Conservation (phyloP, 2,888 invertebrate species). For the Orchestes rusci region DNA sequence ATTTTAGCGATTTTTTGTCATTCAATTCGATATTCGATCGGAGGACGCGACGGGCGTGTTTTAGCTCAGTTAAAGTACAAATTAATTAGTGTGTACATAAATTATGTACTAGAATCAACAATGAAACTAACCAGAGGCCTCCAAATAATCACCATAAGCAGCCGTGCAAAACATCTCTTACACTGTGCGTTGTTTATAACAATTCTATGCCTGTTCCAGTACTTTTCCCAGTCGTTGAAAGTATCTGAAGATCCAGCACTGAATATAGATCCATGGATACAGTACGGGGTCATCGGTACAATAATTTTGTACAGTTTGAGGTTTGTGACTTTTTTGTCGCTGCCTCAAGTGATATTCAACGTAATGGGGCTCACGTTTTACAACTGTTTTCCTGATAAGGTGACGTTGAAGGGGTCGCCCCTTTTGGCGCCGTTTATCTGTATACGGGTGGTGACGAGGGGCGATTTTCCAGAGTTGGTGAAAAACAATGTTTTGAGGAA, state of each 20-base stretch:
- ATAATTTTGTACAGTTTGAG: conserved; percentile 69
- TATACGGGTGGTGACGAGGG: conserved; percentile 88
- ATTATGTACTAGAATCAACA: no score
- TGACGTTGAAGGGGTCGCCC: conserved; percentile 77
- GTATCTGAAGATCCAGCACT: conserved; percentile 44
- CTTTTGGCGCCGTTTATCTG: conserved; percentile 90
- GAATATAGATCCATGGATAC: conserved; percentile 70
- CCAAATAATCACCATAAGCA: conserved; percentile 44
- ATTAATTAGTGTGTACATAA: no score
- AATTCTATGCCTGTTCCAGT: conserved; percentile 69
- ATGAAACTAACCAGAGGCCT: conserved; percentile 18
- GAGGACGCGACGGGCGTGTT: no score
- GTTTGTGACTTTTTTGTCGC: conserved; percentile 72
- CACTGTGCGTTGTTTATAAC: conserved; percentile 69
- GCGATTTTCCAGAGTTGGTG: conserved; percentile 88
- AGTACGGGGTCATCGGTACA: conserved; percentile 72
- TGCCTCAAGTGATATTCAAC: conserved; percentile 85
- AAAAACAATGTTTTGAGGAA: conserved; percentile 79
- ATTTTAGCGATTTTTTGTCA: no score
- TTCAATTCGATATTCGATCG: no score
- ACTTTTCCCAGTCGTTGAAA: conserved; percentile 46
- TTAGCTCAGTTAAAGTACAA: no score
- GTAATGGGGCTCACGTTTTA: conserved; percentile 81
- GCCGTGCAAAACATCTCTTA: conserved; percentile 69
- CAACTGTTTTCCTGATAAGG: conserved; percentile 92